These are phyloP conservation scores for Sipha flava DNA, from an alignment of 1,140 invertebrate genomes.

Conservation along the genomic window DNA sequence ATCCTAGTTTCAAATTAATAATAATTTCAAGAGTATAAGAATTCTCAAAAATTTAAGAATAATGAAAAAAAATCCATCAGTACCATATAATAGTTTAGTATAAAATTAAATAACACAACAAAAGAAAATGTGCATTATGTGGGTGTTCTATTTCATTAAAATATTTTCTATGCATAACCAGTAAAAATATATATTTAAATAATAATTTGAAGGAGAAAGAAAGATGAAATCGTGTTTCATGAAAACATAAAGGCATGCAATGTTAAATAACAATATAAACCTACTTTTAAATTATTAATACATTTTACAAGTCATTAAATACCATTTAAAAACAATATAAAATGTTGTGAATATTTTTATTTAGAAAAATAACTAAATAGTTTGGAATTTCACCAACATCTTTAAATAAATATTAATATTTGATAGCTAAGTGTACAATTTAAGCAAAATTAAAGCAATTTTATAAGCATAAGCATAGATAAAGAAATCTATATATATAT, in stretches of 20 bases:
- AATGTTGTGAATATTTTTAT: background rate
- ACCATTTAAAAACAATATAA: background rate
- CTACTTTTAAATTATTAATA: background rate
- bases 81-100: background rate
- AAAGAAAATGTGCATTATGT: background rate
- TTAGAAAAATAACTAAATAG: background rate
- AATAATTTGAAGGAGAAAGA: background rate
- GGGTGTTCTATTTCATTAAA: background rate
- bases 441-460: background rate
- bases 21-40: too few relatives aligned
- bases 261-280: conserved; percentile 5
- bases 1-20: too few relatives aligned
- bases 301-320: background rate
- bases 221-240: conserved; percentile 22
- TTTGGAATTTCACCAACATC: background rate
- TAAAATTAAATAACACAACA: background rate
- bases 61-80: background rate
- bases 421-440: background rate
- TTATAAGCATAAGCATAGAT: background rate
- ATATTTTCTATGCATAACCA: background rate
- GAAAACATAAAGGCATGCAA: background rate
- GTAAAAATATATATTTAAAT: background rate
- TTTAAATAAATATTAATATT: background rate
- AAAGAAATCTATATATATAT: too few relatives aligned
- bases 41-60: background rate